Evolutionary conservation across 2,797 vertebrate species (phyloP), one percentile per base, ranked within the genome.

Genomic region (Pelobates cultripes): DNA sequence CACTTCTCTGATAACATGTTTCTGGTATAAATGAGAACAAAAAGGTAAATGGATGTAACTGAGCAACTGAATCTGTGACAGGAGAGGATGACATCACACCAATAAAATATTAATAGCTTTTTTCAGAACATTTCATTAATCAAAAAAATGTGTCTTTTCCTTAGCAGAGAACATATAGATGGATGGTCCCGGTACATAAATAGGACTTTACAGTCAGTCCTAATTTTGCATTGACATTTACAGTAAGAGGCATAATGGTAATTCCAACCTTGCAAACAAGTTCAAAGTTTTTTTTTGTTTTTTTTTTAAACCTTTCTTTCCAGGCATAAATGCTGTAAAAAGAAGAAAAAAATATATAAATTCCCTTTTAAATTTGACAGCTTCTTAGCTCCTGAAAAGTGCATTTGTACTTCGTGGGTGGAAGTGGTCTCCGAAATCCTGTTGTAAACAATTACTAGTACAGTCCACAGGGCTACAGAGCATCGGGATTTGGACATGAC

Each of bases 161-260:
- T 40, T 40, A 7, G 3, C 7, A 64, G n/a, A 64, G 13, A 12
- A 57, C 55, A 57, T 14, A 57, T 8, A 73, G 40, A 17, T 43
- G 40, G 28, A 64, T 44, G 57, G 41, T 60, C 41, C 17, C 13
- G 14, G 41, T 75, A 3, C 7, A 73, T 64, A 75, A 44, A 45
- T 44, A 45, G 7, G 4, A 1, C 6, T 63, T 44, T 45, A 64
- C 14, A 28, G 73, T 40, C 44, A 9, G 9, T 57, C 28, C 72
- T 44, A 14, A 43, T 43, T 74, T 69, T 80, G 71, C 71, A 80
- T 80, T 80, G 77, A 15, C 42, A 42, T n/a, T 74, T 74, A 41
- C 78, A 43, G 55, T 61, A n/a, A 70, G 6, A 4, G 13, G 7
- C 17, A 45, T 81, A 81, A 67, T 81, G 79, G 53, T 63, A 40